Evolutionary conservation across 1,140 invertebrate genomes (phyloP).

Genomic region (Paramacrobiotus metropolitanus): DNA sequence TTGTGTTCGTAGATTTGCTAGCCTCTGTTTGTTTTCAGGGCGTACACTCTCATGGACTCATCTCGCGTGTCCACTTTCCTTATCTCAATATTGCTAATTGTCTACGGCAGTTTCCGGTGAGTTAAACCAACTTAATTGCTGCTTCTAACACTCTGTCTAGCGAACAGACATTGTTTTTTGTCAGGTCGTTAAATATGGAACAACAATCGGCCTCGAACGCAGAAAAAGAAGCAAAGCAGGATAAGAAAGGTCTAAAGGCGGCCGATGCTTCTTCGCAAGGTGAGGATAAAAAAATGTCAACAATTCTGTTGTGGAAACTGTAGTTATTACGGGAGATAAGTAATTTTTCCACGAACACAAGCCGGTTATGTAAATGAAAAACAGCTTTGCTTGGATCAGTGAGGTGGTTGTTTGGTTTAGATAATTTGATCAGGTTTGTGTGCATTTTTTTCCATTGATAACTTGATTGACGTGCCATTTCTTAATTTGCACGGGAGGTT

Average conservation of each 20-base stretch:
- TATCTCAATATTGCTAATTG: slow-evolving; percentile 86
- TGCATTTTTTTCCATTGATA: not conserved
- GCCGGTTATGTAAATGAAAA: no score
- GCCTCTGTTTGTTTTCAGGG: no score
- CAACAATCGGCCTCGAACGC: slow-evolving; percentile 57
- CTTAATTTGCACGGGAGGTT: no score
- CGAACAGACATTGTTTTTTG: not conserved
- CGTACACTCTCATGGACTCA: slow-evolving; percentile 85
- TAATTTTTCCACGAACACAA: no score
- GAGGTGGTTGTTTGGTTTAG: not conserved
- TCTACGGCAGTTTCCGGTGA: slow-evolving; percentile 66
- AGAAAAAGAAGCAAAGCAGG: slow-evolving; percentile 37
- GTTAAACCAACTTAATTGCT: no score
- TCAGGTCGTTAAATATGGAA: slow-evolving; percentile 70
- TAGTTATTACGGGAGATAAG: no score
- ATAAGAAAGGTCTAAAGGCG: no score
- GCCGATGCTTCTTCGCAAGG: slow-evolving; percentile 10
- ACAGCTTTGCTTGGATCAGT: no score
- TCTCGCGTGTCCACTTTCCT: slow-evolving; percentile 83
- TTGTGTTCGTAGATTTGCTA: no score
- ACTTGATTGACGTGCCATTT: not conserved
- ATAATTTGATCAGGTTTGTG: not conserved
- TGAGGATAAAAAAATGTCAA: no score
- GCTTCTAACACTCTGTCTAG: no score
- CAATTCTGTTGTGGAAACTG: no score